Evolutionary conservation across 2,113 vertebrate species (phyloP).

Genomic region (Podarcis cretensis): DNA sequence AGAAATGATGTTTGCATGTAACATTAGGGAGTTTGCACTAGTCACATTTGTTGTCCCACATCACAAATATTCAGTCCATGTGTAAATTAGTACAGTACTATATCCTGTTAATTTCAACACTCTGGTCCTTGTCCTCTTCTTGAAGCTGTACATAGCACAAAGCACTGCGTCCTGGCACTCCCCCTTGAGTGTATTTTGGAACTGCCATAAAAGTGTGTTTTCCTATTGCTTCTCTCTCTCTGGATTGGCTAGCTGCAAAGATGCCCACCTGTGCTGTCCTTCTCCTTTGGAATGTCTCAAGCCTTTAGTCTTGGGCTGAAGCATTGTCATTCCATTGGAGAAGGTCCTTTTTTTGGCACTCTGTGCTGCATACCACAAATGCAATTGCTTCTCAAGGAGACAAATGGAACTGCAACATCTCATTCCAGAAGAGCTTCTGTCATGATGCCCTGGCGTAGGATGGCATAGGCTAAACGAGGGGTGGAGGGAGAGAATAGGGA

Average conservation of each 20-base stretch:
- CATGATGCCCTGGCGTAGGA: conserved; percentile 12
- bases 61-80: background rate
- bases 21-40: background rate
- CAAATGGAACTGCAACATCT: conserved; percentile 29
- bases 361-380: conserved; percentile 24
- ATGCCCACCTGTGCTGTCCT: conserved; percentile 36
- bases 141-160: conserved; percentile 20
- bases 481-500: background rate
- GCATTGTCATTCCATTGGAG: conserved; percentile 40
- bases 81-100: background rate
- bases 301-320: conserved; percentile 22
- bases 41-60: background rate
- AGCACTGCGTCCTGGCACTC: background rate
- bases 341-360: conserved; percentile 31
- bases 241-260: background rate
- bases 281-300: conserved; percentile 33
- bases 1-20: background rate
- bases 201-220: conserved; percentile 2
- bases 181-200: background rate
- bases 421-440: conserved; percentile 35
- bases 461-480: background rate
- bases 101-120: background rate
- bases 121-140: background rate
- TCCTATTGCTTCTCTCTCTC: background rate
- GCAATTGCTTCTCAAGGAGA: conserved; percentile 33